Conservation (phyloP, 2,113 vertebrate genomes). For the Phaetusa simplex region DNA sequence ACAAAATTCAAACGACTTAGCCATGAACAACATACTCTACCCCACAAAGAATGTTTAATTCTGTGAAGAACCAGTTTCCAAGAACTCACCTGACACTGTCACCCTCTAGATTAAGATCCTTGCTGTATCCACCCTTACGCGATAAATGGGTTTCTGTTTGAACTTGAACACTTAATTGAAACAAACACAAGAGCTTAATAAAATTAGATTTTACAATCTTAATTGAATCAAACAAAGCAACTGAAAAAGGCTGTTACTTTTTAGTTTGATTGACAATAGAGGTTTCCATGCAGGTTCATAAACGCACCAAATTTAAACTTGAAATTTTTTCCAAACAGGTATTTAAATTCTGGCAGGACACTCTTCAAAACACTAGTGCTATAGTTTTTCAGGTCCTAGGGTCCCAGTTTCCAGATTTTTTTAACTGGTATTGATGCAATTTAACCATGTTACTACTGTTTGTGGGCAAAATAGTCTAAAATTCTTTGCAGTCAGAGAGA, state of each 20-base stretch:
- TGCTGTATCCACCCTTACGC: not conserved
- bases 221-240: not conserved
- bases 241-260: not conserved
- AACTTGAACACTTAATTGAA: slow-evolving; percentile 61
- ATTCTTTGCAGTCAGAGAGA: not conserved
- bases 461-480: not conserved
- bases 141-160: slow-evolving; percentile 57
- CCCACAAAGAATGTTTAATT: not conserved
- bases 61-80: not conserved
- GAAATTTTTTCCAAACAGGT: not conserved
- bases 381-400: not conserved
- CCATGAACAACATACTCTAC: not conserved
- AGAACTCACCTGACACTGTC: slow-evolving; percentile 63
- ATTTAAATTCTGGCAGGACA: not conserved
- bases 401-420: not conserved
- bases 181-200: slow-evolving; percentile 14
- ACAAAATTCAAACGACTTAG: not conserved
- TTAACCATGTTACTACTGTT: not conserved
- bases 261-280: not conserved
- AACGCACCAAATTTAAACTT: not conserved
- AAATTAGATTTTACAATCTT: not conserved
- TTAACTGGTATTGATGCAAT: not conserved
- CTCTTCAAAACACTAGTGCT: not conserved
- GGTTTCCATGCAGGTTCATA: not conserved
- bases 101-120: slow-evolving; percentile 20